phyloP scores from a whole-genome alignment of 2,113 vertebrate species.

The Charadrius vociferus region DNA sequence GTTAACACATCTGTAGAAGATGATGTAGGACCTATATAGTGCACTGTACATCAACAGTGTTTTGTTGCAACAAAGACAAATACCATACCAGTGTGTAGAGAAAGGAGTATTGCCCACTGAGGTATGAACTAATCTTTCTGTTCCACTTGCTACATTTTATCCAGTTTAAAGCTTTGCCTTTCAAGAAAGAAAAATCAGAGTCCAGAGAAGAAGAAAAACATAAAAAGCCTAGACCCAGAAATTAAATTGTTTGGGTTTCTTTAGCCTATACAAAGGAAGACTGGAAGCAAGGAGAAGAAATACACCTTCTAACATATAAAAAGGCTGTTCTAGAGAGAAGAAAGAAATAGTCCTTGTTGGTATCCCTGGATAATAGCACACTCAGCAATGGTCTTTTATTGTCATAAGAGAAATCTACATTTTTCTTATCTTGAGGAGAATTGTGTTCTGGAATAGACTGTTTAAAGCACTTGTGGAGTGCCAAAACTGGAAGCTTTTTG shows the following conservation, averaged over 20 bases:
- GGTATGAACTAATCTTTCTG: background rate
- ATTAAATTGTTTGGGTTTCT: background rate
- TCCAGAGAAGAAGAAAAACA: background rate
- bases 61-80: background rate
- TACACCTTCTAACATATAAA: background rate
- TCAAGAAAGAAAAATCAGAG: background rate
- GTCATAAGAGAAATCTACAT: rapidly evolving
- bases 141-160: background rate
- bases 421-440: background rate
- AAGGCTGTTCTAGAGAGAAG: background rate
- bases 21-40: background rate
- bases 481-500: background rate
- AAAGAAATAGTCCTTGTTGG: background rate
- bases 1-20: background rate
- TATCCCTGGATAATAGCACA: background rate
- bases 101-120: background rate
- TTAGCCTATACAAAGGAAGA: background rate
- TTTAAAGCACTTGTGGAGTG: background rate
- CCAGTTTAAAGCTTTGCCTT: background rate
- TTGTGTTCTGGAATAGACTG: background rate
- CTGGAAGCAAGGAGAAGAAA: background rate
- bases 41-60: background rate
- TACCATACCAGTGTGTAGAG: background rate
- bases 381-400: background rate
- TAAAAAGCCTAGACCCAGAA: background rate